These are phyloP conservation scores for Siniperca undulata DNA, from an alignment of 2,797 vertebrate genomes.

Conservation along the genomic window DNA sequence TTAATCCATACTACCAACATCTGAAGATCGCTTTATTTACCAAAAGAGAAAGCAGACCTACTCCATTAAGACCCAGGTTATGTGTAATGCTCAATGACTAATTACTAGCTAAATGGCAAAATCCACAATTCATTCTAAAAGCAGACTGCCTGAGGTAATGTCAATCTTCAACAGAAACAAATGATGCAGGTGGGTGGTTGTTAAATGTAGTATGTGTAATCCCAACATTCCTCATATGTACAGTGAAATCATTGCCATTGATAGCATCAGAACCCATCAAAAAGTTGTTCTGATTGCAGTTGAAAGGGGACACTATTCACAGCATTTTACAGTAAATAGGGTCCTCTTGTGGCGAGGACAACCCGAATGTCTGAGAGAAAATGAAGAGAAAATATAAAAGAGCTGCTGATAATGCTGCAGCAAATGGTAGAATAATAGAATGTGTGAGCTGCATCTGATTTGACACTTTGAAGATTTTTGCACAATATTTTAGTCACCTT, in stretches of 20 bases:
- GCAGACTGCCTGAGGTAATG: slow-evolving; percentile 22
- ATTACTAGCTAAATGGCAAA: slow-evolving; percentile 28
- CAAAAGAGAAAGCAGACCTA: slow-evolving; percentile 15
- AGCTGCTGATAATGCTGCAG: not conserved
- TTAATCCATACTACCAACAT: slow-evolving; percentile 37
- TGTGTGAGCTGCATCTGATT: not conserved
- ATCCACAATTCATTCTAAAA: slow-evolving; percentile 23
- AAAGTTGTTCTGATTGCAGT: slow-evolving; percentile 11
- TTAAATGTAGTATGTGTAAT: slow-evolving; percentile 17
- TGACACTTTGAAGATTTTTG: not conserved
- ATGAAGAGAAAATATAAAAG: not conserved
- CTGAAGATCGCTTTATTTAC: slow-evolving; percentile 37
- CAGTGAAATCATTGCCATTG: slow-evolving; percentile 12
- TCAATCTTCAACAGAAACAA: slow-evolving; percentile 28
- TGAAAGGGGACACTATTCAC: not conserved
- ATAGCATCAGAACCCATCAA: slow-evolving; percentile 25
- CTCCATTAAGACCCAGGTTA: slow-evolving; percentile 21
- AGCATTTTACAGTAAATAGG: not conserved
- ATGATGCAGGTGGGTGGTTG: slow-evolving; percentile 21
- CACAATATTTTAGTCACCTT: not conserved
- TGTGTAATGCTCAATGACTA: slow-evolving; percentile 29
- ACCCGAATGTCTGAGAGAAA: not conserved
- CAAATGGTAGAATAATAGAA: not conserved
- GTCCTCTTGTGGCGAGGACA: not conserved
- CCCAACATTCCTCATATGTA: not conserved